Evolutionary conservation across 2,113 vertebrate species (phyloP).

Genomic region (Oncorhynchus masou): DNA sequence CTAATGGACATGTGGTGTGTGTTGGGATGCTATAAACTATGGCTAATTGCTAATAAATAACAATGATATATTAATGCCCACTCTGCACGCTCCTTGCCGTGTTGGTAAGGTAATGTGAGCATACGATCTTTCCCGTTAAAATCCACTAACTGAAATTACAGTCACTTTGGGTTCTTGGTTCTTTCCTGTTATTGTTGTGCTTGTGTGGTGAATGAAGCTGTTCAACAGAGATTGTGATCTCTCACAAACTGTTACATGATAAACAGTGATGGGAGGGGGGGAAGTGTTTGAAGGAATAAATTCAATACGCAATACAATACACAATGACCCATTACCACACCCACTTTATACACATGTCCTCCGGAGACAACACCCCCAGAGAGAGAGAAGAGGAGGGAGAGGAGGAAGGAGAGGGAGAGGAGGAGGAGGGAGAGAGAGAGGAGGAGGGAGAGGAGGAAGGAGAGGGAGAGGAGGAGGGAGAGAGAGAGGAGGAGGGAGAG

Average conservation of each 20-base stretch:
- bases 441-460: no score
- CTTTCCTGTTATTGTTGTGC: background rate
- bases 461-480: no score
- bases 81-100: conserved; percentile 14
- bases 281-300: conserved; percentile 4
- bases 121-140: conserved; percentile 33
- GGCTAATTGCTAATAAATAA: conserved; percentile 46
- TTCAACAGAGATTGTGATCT: conserved; percentile 27
- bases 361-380: conserved; percentile 15
- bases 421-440: no score
- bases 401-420: background rate
- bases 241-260: background rate
- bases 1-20: conserved; percentile 31
- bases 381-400: background rate
- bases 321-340: conserved; percentile 7
- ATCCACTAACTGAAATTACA: conserved; percentile 55
- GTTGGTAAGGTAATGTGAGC: conserved; percentile 26
- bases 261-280: background rate
- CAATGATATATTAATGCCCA: conserved; percentile 40
- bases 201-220: conserved; percentile 27
- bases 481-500: conserved; percentile 13
- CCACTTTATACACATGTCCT: conserved; percentile 4
- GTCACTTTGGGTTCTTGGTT: conserved; percentile 24
- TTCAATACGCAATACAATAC: conserved; percentile 15
- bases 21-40: conserved; percentile 34